Evolutionary conservation across 2,888 invertebrate genomes (phyloP).

Genomic region (Anthophora plumipes): DNA sequence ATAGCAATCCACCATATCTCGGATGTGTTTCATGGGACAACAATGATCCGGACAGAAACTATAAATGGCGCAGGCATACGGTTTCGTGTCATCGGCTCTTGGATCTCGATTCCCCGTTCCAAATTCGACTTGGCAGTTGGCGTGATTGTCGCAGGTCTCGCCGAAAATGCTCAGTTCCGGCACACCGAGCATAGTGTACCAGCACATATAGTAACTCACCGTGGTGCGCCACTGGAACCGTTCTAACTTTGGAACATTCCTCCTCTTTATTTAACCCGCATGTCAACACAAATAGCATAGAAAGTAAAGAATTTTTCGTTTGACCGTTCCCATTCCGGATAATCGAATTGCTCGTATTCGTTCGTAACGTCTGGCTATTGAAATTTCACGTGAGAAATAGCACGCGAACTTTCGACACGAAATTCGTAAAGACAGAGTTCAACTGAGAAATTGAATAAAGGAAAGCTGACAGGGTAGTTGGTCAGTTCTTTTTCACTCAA

Average conservation of each 20-base stretch:
- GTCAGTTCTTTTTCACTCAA: no score
- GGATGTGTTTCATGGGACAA: slow-evolving; percentile 86
- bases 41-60: slow-evolving; percentile 90
- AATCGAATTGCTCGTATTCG: not conserved
- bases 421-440: no score
- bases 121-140: slow-evolving; percentile 86
- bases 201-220: slow-evolving; percentile 89
- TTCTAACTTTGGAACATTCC: slow-evolving; percentile 81
- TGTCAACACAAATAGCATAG: not conserved
- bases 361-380: not conserved
- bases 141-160: slow-evolving; percentile 88
- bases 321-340: not conserved
- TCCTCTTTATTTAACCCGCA: not conserved
- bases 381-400: no score
- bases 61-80: slow-evolving; percentile 87
- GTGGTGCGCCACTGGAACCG: slow-evolving; percentile 88
- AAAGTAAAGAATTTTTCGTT: not conserved
- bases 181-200: slow-evolving; percentile 87
- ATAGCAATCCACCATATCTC: slow-evolving; percentile 84
- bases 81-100: slow-evolving; percentile 86
- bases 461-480: no score
- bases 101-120: slow-evolving; percentile 86
- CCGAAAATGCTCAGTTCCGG: slow-evolving; percentile 86
- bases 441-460: no score
- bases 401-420: no score